Evolutionary conservation across 2,113 vertebrate species (phyloP).

Genomic region (Sminthopsis crassicaudata): DNA sequence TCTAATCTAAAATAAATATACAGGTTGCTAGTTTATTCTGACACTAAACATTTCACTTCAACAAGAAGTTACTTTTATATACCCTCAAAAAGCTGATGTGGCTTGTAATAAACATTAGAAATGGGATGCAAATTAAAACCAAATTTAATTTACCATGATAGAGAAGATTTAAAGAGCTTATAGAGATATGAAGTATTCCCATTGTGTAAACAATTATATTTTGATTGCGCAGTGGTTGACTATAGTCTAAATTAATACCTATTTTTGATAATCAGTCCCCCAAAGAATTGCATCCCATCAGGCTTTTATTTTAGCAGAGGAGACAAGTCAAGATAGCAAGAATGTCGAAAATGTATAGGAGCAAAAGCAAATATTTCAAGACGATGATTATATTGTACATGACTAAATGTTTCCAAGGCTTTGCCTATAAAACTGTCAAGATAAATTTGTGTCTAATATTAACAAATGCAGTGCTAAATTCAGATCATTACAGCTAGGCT

Average conservation of each 20-base stretch:
- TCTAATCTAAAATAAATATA: slow-evolving; percentile 56
- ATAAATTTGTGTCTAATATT: slow-evolving; percentile 80
- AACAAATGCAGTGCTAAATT: slow-evolving; percentile 82
- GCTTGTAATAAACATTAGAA: slow-evolving; percentile 67
- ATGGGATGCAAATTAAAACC: slow-evolving; percentile 60
- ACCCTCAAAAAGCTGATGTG: slow-evolving; percentile 60
- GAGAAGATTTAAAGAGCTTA: slow-evolving; percentile 50
- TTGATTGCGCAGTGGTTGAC: slow-evolving; percentile 32
- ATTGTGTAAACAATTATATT: slow-evolving; percentile 56
- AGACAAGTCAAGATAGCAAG: slow-evolving; percentile 66
- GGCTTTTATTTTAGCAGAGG: slow-evolving; percentile 53
- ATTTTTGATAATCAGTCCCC: slow-evolving; percentile 57
- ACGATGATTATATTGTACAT: slow-evolving; percentile 79
- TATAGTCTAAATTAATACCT: slow-evolving; percentile 69
- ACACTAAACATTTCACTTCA: slow-evolving; percentile 64
- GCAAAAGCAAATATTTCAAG: slow-evolving; percentile 78
- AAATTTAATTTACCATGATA: slow-evolving; percentile 67
- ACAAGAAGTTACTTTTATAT: slow-evolving; percentile 63
- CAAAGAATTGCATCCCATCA: slow-evolving; percentile 57
- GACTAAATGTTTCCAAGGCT: slow-evolving; percentile 80
- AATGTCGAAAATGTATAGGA: slow-evolving; percentile 59
- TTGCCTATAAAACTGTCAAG: slow-evolving; percentile 81
- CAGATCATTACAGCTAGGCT: slow-evolving; percentile 76
- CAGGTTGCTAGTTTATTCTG: slow-evolving; percentile 55
- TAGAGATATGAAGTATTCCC: slow-evolving; percentile 60